A percentile compares a stretch with the other conserved stretches of the same genome.
phyloP scores from a whole-genome alignment of 2,888 invertebrate species.

The Nymphalis polychloros region DNA sequence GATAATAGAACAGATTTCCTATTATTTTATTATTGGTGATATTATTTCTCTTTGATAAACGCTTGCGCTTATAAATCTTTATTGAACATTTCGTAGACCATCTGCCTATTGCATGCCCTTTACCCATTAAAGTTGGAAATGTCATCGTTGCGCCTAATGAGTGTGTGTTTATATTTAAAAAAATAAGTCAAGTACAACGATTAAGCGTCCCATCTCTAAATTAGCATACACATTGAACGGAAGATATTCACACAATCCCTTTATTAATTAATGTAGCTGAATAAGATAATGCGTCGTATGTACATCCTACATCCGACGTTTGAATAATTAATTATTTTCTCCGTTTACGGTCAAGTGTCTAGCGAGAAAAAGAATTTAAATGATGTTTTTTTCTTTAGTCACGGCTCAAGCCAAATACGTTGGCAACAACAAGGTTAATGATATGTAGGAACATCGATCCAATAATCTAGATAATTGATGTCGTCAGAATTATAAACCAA shows the following conservation, averaged over 20 bases:
- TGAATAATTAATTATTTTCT: slow-evolving; percentile 9
- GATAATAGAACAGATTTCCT: no score
- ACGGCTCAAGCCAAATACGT: not conserved
- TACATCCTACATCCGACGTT: not conserved
- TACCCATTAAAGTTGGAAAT: slow-evolving; percentile 62
- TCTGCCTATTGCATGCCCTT: slow-evolving; percentile 55
- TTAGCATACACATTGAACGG: slow-evolving; percentile 7
- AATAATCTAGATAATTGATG: no score
- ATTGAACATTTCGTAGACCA: slow-evolving; percentile 14
- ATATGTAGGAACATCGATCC: no score
- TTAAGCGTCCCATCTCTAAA: slow-evolving; percentile 20
- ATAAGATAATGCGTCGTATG: not conserved
- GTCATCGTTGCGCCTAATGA: slow-evolving; percentile 58
- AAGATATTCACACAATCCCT: slow-evolving; percentile 19
- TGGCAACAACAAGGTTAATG: not conserved
- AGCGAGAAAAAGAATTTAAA: not conserved
- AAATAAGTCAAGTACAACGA: slow-evolving; percentile 44
- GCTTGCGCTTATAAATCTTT: slow-evolving; percentile 23
- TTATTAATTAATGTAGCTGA: slow-evolving; percentile 12
- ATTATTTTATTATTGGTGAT: no score
- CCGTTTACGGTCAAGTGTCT: slow-evolving; percentile 8
- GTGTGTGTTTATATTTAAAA: slow-evolving; percentile 57
- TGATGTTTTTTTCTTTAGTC: not conserved
- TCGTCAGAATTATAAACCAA: no score
- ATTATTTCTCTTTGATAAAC: slow-evolving; percentile 1